Conservation (phyloP, 2,888 invertebrate species). For the Diaperis boleti region DNA sequence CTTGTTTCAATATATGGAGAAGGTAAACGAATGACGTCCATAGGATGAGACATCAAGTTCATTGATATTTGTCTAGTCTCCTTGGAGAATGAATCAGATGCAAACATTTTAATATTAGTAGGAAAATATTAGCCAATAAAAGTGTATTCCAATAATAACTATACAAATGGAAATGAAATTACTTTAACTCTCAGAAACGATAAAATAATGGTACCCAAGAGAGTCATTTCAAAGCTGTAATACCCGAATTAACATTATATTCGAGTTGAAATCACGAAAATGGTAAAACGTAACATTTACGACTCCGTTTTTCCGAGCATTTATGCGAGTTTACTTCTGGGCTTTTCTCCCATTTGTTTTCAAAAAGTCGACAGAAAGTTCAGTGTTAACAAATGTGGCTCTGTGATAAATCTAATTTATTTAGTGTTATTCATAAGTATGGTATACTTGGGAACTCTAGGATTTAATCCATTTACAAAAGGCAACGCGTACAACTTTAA, state of each 20-base stretch:
- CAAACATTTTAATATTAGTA: neutral
- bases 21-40: neutral
- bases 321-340: slow-evolving; percentile 16
- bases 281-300: slow-evolving; percentile 13
- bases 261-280: neutral
- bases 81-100: slow-evolving; percentile 21
- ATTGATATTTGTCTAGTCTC: slow-evolving; percentile 19
- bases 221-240: neutral
- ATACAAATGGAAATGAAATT: too few species aligned
- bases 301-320: slow-evolving; percentile 12
- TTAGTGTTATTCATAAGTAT: slow-evolving; percentile 3
- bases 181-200: neutral
- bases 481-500: slow-evolving; percentile 32
- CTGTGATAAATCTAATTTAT: slow-evolving; percentile 4
- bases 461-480: slow-evolving; percentile 16
- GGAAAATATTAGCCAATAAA: neutral
- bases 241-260: neutral
- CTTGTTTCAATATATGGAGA: neutral
- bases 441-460: slow-evolving; percentile 1
- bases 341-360: slow-evolving; percentile 21
- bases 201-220: slow-evolving; percentile 2
- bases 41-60: slow-evolving; percentile 15
- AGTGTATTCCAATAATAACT: neutral
- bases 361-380: neutral
- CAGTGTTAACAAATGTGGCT: slow-evolving; percentile 18